Evolutionary conservation across 2,888 invertebrate genomes (phyloP).

Genomic region (Drosophila suboccidentalis): DNA sequence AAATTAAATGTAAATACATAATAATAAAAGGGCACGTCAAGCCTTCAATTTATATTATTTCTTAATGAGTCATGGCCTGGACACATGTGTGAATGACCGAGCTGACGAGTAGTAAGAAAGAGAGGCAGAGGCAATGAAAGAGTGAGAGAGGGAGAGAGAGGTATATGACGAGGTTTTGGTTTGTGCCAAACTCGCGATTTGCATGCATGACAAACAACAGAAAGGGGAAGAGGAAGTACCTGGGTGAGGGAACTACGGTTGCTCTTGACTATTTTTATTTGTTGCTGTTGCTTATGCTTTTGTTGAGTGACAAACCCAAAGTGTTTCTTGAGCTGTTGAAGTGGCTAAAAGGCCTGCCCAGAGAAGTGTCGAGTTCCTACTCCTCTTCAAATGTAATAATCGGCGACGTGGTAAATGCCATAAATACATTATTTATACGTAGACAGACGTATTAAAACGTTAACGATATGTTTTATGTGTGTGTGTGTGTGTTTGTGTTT

Average conservation of each 20-base stretch:
- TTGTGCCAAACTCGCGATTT: conserved; percentile 40
- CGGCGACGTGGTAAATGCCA: conserved; percentile 17
- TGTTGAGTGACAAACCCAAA: conserved; percentile 53
- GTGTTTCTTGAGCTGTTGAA: conserved; percentile 57
- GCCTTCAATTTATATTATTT: conserved; percentile 30
- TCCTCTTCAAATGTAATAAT: conserved; percentile 21
- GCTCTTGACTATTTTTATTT: conserved; percentile 7
- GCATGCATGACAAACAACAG: conserved; percentile 41
- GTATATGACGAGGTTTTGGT: conserved; percentile 5
- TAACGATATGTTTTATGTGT: conserved; percentile 6
- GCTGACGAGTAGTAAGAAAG: neutral
- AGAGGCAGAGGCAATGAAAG: neutral
- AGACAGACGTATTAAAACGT: conserved; percentile 5
- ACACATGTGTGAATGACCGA: conserved; percentile 27
- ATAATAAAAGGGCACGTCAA: conserved; percentile 8
- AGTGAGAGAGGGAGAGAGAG: neutral
- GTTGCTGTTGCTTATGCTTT: conserved; percentile 4
- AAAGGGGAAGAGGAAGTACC: neutral
- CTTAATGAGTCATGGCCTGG: conserved; percentile 50
- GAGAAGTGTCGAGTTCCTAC: conserved; percentile 33
- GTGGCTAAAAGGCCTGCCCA: conserved; percentile 35
- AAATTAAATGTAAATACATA: conserved; percentile 1
- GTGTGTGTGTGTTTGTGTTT: conserved; percentile 8
- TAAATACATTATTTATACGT: conserved; percentile 18
- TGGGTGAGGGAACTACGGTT: neutral